A percentile compares a stretch with the other conserved stretches of the same genome.
phyloP scores from a whole-genome alignment of 2,888 invertebrate genomes.

The Cephus runcator region DNA sequence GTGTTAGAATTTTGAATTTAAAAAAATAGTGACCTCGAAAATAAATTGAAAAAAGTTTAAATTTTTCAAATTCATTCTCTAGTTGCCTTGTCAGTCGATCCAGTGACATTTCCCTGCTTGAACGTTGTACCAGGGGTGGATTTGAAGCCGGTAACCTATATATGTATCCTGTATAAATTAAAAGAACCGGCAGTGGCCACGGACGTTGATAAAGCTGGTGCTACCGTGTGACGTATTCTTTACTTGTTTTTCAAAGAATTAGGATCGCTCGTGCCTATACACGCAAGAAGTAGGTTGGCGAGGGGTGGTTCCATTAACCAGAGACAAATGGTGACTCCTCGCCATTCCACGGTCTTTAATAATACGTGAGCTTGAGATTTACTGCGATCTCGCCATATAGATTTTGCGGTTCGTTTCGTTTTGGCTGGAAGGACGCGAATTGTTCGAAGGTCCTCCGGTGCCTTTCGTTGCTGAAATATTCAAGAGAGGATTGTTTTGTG shows the following conservation, averaged over 20 bases:
- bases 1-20: not conserved
- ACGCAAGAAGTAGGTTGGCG: not conserved
- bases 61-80: not conserved
- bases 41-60: not conserved
- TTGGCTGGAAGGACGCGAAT: not conserved
- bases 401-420: not conserved
- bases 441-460: not conserved
- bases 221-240: not conserved
- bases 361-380: not conserved
- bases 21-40: not conserved
- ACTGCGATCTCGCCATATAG: not conserved
- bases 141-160: not conserved
- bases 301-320: not conserved
- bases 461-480: not conserved
- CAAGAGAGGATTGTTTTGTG: not conserved
- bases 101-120: not conserved
- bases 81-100: not conserved
- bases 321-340: not conserved
- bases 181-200: not conserved
- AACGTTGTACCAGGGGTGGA: not conserved
- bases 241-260: not conserved
- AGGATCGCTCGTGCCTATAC: not conserved
- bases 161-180: not conserved
- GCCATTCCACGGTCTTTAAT: not conserved
- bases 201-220: not conserved